phyloP scores from a whole-genome alignment of 2,113 vertebrate species.

The Ginglymostoma cirratum region DNA sequence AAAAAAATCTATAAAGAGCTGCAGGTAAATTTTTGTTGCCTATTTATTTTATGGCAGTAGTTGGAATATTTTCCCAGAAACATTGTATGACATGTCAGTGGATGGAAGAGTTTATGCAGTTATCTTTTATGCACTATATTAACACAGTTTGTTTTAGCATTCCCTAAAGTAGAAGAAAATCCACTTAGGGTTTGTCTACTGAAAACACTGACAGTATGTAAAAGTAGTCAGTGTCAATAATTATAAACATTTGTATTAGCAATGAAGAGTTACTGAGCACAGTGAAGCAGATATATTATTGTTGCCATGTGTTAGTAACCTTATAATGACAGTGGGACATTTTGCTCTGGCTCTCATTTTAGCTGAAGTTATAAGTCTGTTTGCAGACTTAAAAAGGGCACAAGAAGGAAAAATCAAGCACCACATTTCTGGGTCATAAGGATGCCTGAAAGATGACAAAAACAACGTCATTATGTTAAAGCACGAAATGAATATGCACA shows the following conservation, averaged over 20 bases:
- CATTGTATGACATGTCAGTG: not conserved
- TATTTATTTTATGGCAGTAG: not conserved
- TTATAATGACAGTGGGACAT: not conserved
- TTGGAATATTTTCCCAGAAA: not conserved
- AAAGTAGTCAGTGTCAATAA: not conserved
- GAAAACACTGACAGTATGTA: not conserved
- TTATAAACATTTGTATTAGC: not conserved
- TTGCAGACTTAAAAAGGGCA: not conserved
- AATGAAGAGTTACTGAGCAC: not conserved
- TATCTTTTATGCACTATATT: not conserved
- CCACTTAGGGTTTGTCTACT: not conserved
- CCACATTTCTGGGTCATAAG: not conserved
- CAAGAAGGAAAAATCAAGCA: not conserved
- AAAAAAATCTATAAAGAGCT: not conserved
- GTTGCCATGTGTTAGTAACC: not conserved
- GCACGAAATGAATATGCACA: too few relatives aligned
- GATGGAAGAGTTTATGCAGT: not conserved
- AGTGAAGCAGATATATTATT: not conserved
- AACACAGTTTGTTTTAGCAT: not conserved
- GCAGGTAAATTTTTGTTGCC: not conserved
- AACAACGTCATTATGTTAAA: too few relatives aligned
- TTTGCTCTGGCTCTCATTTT: not conserved
- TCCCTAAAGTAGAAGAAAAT: not conserved
- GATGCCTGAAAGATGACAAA: not conserved
- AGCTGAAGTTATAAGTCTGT: not conserved